Base-by-base conservation (phyloP, 2,797 vertebrate species). In the Poeciliopsis presidionis region DNA sequence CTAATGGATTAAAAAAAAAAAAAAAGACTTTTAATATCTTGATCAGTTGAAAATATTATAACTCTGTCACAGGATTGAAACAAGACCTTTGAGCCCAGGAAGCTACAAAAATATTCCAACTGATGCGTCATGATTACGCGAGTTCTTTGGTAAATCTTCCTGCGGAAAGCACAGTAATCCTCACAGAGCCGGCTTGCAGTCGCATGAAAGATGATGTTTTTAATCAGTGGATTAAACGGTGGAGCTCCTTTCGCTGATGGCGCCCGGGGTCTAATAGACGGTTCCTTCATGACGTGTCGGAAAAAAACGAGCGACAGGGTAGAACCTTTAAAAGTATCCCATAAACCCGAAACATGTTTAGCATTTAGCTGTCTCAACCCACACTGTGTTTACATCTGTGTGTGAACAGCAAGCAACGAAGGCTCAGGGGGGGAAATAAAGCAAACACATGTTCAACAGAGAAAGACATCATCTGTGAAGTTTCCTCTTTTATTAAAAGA, bases 341-440 rank as follows among this genome's bases (percentile, higher is more conserved):
- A 14, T 77, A 73, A 82, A 86, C 75, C 75, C 73, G 18, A 84
- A 83, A 75, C 74, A 79, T 75, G 46, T 13, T 65, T 43, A 30
- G 33, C 39, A 72, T 84, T 78, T 73, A 55, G 70, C 67, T 80
- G 74, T 81, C 79, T 83, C 75, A 77, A 51, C 43, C 41, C 72
- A 28, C 65, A 74, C 61, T 82, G 75, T 81, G 82, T 83, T 86
- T 88, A 74, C n/a, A 72, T 86, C 14, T 76, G 61, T 83, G 74
- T 87, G 82, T 77, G 83, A 88, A 79, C 49, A 2, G 53, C 59
- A 74, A 45, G 43, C 57, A 81, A 63, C 6, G 14, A 79, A 75
- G 41, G 72, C 84, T 84, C 87, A 33, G 25, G 75, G 76, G 76
- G 77, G 69, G 12, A 1, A 7, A 57, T 72, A 55, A 8, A 73